Percentiles rank a stretch among this genome's conserved stretches.
Conservation (phyloP, 2,888 invertebrate genomes). For the Bombyx huttoni region DNA sequence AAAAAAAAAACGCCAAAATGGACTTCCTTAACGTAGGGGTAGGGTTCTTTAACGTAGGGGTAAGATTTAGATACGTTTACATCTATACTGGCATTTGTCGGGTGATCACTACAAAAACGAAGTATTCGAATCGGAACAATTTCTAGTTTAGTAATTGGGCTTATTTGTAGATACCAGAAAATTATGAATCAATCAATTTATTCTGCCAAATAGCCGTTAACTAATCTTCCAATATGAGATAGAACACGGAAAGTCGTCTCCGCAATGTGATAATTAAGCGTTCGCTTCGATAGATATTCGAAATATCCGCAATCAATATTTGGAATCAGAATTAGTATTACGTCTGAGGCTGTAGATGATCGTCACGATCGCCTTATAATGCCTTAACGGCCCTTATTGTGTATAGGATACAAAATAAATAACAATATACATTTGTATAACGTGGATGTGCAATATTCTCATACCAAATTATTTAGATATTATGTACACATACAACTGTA, state of each 20-base stretch:
- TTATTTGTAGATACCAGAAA: background rate
- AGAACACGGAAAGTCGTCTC: constrained; percentile 9
- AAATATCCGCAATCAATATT: constrained; percentile 10
- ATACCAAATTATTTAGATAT: constrained; percentile 63
- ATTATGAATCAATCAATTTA: constrained; percentile 2
- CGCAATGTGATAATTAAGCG: constrained; percentile 19
- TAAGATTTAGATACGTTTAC: constrained; percentile 1
- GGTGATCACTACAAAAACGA: background rate
- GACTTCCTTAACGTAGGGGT: background rate
- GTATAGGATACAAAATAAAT: constrained; percentile 26
- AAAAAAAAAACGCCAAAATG: constrained; percentile 1
- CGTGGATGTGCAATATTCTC: constrained; percentile 66
- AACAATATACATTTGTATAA: constrained; percentile 34
- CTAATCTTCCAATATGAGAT: constrained; percentile 17
- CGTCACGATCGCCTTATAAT: constrained; percentile 49
- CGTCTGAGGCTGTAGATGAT: constrained; percentile 27
- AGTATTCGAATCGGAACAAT: constrained; percentile 1
- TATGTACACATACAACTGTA: constrained; percentile 70
- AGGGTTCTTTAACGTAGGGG: background rate
- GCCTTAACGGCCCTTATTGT: constrained; percentile 39
- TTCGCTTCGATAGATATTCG: constrained; percentile 10
- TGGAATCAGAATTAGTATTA: constrained; percentile 12
- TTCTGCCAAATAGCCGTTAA: constrained; percentile 7
- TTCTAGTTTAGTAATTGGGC: background rate
- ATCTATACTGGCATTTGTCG: background rate